Conservation (phyloP, 2,888 invertebrate species). For the Tenthredo distinguenda region DNA sequence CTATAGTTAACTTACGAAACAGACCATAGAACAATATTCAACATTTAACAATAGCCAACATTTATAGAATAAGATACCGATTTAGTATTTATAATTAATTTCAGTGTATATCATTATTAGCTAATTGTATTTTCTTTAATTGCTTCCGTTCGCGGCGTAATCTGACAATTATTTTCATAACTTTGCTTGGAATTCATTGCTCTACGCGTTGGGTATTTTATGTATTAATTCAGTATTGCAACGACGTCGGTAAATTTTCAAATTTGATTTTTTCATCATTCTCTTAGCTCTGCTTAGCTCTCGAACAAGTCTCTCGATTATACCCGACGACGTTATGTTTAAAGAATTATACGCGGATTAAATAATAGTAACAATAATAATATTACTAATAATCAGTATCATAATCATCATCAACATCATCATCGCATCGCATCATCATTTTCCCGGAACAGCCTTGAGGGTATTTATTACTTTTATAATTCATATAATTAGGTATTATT, state of each 20-base stretch:
- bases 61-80: slow-evolving; percentile 77
- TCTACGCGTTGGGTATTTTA: slow-evolving; percentile 32
- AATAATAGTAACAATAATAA: slow-evolving; percentile 46
- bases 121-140: slow-evolving; percentile 50
- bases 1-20: slow-evolving; percentile 58
- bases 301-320: neutral
- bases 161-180: slow-evolving; percentile 26
- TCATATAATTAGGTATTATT: slow-evolving; percentile 17
- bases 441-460: slow-evolving; percentile 57
- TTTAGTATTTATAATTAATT: slow-evolving; percentile 70
- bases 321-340: slow-evolving; percentile 30
- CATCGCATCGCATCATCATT: slow-evolving; percentile 63
- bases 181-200: slow-evolving; percentile 40
- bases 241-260: slow-evolving; percentile 18
- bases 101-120: slow-evolving; percentile 52
- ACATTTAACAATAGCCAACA: slow-evolving; percentile 78
- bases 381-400: slow-evolving; percentile 52
- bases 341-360: neutral
- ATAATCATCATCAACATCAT: slow-evolving; percentile 60
- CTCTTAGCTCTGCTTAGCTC: neutral
- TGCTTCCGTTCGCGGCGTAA: slow-evolving; percentile 57
- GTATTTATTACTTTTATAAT: slow-evolving; percentile 53
- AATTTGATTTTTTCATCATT: slow-evolving; percentile 35
- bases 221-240: slow-evolving; percentile 16
- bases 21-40: slow-evolving; percentile 75